Evolutionary conservation across 2,888 invertebrate genomes (phyloP), one percentile per base, ranked within the genome.

Genomic region (Rhogogaster chlorosoma): DNA sequence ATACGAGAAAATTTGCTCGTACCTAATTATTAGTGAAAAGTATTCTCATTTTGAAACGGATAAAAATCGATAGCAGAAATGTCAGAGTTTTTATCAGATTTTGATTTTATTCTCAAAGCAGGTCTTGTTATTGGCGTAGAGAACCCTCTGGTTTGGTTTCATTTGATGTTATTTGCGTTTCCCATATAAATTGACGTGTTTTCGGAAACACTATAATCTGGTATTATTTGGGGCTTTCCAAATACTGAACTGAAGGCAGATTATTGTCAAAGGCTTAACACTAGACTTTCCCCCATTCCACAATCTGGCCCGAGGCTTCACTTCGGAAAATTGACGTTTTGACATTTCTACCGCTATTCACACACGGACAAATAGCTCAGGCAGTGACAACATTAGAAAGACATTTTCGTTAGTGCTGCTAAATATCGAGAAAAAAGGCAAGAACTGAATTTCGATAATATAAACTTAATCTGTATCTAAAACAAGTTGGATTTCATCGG

Each of bases 131-230:
- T 77, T 77, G 77, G 26, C 38, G 36, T 15, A 36, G 57, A 61
- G n/a, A 61, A 38, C 1, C 61, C 10, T 15, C 26, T 22, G 78
- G 36, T 38, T 12, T 38, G n/a, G 42, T 38, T 77, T 45, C 18
- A 12, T 38, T 38, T 38, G 36, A 61, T 22, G 45, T 64, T 90
- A 88, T 90, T 90, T 90, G 88, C 89, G 84, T 89, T 91, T 90
- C 90, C 90, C 90, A 90, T 90, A 89, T 88, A 89, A 90, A 87
- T 83, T 83, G 83, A 83, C 83, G 67, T 83, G 83, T 83, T 83
- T 83, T 83, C 83, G 83, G 83, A 83, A 83, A 83, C 83, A 67
- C 83, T 15, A 67, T 83, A 83, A 83, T 83, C 83, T 18, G 64
- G 42, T 9, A 67, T 45, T 83, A 67, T 45, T 70, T 36, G 18